phyloP scores from a whole-genome alignment of 2,113 vertebrate species.

The Cyanoderma ruficeps region DNA sequence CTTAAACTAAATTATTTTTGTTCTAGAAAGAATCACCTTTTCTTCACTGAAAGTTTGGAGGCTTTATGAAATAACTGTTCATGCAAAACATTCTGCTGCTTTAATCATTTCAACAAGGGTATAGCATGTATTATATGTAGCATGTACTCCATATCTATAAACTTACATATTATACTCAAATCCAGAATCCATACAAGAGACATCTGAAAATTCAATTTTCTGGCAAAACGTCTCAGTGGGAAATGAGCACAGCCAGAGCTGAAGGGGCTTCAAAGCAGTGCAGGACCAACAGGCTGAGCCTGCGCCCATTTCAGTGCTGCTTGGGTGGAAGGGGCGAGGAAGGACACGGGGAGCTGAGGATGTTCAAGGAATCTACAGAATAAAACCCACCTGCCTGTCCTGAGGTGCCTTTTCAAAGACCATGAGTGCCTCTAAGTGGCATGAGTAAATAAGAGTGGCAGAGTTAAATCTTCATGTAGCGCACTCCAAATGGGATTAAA shows the following conservation, averaged over 20 bases:
- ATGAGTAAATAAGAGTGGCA: neutral
- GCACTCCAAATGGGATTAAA: neutral
- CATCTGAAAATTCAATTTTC: neutral
- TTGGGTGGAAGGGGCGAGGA: neutral
- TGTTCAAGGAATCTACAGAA: neutral
- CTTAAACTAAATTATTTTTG: neutral
- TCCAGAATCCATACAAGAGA: neutral
- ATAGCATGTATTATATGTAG: neutral
- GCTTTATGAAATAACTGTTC: neutral
- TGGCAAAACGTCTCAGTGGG: neutral
- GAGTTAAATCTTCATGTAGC: neutral
- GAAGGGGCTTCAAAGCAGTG: neutral
- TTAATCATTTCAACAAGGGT: neutral
- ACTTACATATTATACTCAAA: neutral
- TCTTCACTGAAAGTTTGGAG: neutral
- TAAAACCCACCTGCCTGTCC: conserved; percentile 42
- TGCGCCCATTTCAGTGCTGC: neutral
- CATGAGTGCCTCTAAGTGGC: conserved; percentile 38
- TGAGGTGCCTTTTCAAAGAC: neutral
- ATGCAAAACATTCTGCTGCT: neutral
- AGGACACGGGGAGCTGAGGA: neutral
- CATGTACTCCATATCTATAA: fast-evolving
- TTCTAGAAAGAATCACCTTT: neutral
- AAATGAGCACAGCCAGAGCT: neutral
- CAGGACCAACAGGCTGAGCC: neutral